phyloP scores from a whole-genome alignment of 1,140 invertebrate genomes.

The Coenobita brevimanus region DNA sequence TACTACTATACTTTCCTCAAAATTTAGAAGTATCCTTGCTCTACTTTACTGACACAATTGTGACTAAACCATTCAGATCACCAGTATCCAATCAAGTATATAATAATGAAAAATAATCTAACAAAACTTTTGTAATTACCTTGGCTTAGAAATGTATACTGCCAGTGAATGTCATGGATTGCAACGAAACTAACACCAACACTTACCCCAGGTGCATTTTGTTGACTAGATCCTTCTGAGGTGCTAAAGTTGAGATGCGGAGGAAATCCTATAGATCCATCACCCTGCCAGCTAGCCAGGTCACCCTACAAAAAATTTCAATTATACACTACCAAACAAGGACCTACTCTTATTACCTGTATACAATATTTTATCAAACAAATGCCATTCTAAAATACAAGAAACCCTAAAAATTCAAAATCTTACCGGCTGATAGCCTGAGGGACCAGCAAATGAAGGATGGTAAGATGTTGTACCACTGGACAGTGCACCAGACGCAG shows the following conservation, averaged over 20 bases:
- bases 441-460: constrained; percentile 65
- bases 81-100: too few relatives aligned
- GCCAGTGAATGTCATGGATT: constrained; percentile 32
- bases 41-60: too few relatives aligned
- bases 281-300: constrained; percentile 68
- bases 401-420: not conserved
- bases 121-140: not conserved
- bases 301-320: constrained; percentile 57
- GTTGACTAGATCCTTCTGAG: constrained; percentile 67
- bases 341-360: too few relatives aligned
- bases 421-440: constrained; percentile 68
- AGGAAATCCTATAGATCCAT: constrained; percentile 67
- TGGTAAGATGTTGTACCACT: constrained; percentile 52
- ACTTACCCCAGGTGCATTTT: constrained; percentile 70
- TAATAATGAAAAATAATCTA: too few relatives aligned
- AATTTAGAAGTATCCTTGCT: too few relatives aligned
- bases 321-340: too few relatives aligned
- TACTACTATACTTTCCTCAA: too few relatives aligned
- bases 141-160: constrained; percentile 1
- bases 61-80: too few relatives aligned
- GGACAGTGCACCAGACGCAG: constrained; percentile 47
- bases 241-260: constrained; percentile 68
- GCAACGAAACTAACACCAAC: constrained; percentile 39
- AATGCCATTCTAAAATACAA: not conserved
- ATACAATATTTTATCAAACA: not conserved